These are phyloP conservation scores for Clupea harengus DNA, from an alignment of 2,113 vertebrate species.

Conservation along the genomic window DNA sequence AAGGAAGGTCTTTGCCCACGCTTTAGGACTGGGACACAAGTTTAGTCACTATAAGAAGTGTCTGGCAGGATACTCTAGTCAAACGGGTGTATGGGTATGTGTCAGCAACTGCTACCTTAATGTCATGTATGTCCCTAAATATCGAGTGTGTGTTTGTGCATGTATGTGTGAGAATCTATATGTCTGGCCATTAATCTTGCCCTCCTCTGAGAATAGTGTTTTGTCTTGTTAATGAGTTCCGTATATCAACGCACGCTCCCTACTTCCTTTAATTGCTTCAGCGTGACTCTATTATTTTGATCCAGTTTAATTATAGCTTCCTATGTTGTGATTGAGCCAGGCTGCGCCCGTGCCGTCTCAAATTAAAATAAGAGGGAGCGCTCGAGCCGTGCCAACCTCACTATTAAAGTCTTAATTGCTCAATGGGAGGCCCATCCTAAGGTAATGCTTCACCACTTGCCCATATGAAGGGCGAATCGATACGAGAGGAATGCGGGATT, in stretches of 20 bases:
- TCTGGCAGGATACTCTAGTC: background rate
- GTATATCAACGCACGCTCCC: slow-evolving; percentile 43
- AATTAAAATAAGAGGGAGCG: slow-evolving; percentile 4
- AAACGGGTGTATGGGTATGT: background rate
- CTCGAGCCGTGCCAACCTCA: background rate
- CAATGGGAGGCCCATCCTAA: background rate
- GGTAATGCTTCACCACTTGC: background rate
- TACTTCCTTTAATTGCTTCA: slow-evolving; percentile 61
- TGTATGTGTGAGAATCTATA: slow-evolving; percentile 28
- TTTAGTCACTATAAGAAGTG: background rate
- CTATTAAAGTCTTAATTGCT: slow-evolving; percentile 17
- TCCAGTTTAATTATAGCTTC: slow-evolving; percentile 52
- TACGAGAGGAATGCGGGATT: background rate
- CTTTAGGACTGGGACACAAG: no score
- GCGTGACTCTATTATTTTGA: slow-evolving; percentile 59
- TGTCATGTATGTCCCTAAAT: slow-evolving; percentile 5
- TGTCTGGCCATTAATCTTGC: slow-evolving; percentile 55
- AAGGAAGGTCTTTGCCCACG: background rate
- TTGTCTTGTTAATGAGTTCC: slow-evolving; percentile 63
- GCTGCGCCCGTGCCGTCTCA: background rate
- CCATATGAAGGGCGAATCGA: background rate
- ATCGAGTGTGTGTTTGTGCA: background rate
- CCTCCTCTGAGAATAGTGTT: slow-evolving; percentile 51
- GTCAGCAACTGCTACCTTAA: background rate
- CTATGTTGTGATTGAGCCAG: background rate